Conservation (phyloP, 2,113 vertebrate species). For the Catagonus wagneri region DNA sequence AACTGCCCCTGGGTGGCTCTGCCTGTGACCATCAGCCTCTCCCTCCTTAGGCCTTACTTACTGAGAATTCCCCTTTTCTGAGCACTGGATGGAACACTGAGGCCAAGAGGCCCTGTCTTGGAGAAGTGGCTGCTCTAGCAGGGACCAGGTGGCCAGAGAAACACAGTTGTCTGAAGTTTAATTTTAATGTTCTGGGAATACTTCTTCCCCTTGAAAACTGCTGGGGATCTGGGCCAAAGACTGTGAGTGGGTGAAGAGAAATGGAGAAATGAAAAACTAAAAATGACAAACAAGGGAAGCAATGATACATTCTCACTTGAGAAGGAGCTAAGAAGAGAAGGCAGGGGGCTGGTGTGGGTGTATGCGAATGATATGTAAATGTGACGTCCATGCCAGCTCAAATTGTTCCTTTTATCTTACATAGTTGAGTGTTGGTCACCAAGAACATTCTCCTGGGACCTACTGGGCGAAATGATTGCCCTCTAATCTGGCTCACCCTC, state of each 20-base stretch:
- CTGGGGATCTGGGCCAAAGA: constrained; percentile 69
- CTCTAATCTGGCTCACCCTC: neutral
- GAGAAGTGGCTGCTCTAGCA: constrained; percentile 15
- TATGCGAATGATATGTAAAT: constrained; percentile 76
- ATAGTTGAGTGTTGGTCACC: neutral
- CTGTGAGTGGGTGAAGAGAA: constrained; percentile 73
- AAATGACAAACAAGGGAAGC: constrained; percentile 67
- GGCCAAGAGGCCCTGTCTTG: neutral
- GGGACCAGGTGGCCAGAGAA: constrained; percentile 63
- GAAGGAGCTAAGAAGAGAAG: constrained; percentile 56
- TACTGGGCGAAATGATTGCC: neutral
- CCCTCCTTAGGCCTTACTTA: neutral
- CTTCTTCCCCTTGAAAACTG: constrained; percentile 34
- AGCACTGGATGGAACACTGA: neutral
- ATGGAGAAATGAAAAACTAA: constrained; percentile 66
- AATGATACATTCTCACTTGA: constrained; percentile 57
- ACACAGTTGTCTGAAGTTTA: constrained; percentile 64
- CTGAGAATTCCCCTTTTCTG: neutral
- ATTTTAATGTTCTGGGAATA: constrained; percentile 72
- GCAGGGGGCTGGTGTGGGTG: constrained; percentile 34
- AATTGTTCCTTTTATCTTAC: constrained; percentile 28
- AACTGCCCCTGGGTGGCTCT: neutral
- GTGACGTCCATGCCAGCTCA: neutral
- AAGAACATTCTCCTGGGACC: neutral
- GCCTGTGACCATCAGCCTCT: neutral